These are phyloP conservation scores for Gobius niger DNA, from an alignment of 2,113 vertebrate genomes.

Conservation along the genomic window DNA sequence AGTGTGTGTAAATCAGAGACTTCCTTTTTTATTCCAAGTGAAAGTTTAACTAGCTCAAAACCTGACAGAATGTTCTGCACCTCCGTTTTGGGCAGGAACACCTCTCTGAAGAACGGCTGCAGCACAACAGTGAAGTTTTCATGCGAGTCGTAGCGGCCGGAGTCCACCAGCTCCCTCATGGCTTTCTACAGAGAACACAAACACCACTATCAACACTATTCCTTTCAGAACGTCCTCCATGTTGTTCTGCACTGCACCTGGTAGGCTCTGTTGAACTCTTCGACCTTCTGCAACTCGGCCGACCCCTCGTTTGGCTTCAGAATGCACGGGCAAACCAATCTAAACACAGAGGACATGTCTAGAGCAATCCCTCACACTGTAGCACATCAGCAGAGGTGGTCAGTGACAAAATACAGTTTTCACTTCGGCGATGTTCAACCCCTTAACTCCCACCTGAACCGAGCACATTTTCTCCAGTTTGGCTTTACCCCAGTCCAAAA, in stretches of 20 bases:
- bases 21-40: too few relatives aligned
- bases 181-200: conserved; percentile 63
- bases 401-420: too few relatives aligned
- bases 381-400: too few relatives aligned
- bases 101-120: conserved; percentile 80
- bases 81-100: conserved; percentile 37
- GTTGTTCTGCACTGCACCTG: conserved; percentile 75
- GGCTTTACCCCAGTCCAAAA: too few relatives aligned
- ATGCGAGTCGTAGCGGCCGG: conserved; percentile 75
- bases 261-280: conserved; percentile 74
- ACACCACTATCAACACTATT: not conserved
- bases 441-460: too few relatives aligned
- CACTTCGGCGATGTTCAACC: too few relatives aligned
- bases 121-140: conserved; percentile 83
- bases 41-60: too few relatives aligned
- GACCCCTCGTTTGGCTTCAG: conserved; percentile 78
- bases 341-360: conserved; percentile 37
- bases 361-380: too few relatives aligned
- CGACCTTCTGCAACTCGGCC: conserved; percentile 73
- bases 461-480: too few relatives aligned
- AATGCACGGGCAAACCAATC: conserved; percentile 83
- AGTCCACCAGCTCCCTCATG: conserved; percentile 75
- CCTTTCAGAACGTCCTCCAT: not conserved
- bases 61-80: conserved; percentile 58
- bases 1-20: too few relatives aligned